These are phyloP conservation scores for Thinocorus orbignyianus DNA, from an alignment of 2,113 vertebrate species.

Conservation along the genomic window DNA sequence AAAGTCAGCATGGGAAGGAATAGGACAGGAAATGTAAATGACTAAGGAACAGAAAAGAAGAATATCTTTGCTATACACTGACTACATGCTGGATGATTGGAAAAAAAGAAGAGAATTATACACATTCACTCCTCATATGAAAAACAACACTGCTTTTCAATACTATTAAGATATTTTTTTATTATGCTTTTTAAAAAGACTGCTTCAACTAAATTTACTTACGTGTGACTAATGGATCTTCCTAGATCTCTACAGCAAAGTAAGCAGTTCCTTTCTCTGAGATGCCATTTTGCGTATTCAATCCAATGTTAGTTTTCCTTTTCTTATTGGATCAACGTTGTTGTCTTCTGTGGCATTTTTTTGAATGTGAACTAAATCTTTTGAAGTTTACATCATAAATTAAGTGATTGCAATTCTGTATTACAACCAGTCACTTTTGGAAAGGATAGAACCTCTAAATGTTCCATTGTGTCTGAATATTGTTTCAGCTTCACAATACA, in stretches of 20 bases:
- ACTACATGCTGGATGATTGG: background rate
- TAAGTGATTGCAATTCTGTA: background rate
- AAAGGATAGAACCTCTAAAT: background rate
- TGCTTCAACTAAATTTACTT: background rate
- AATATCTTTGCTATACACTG: background rate
- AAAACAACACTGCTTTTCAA: background rate
- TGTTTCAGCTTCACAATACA: background rate
- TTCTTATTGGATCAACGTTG: background rate
- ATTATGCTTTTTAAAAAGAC: background rate
- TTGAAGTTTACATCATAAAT: background rate
- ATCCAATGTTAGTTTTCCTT: background rate
- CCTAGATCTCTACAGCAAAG: background rate
- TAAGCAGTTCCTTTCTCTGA: background rate
- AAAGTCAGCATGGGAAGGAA: background rate
- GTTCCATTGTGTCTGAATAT: background rate
- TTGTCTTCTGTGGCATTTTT: background rate
- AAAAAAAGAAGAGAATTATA: background rate
- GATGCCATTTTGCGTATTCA: accelerated
- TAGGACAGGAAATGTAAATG: background rate
- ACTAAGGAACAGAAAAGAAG: background rate
- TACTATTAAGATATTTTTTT: background rate
- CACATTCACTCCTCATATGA: background rate
- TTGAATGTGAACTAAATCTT: background rate
- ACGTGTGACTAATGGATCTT: background rate
- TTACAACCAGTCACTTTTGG: background rate